Conservation (phyloP, 2,888 invertebrate genomes). For the Enchytraeus crypticus region DNA sequence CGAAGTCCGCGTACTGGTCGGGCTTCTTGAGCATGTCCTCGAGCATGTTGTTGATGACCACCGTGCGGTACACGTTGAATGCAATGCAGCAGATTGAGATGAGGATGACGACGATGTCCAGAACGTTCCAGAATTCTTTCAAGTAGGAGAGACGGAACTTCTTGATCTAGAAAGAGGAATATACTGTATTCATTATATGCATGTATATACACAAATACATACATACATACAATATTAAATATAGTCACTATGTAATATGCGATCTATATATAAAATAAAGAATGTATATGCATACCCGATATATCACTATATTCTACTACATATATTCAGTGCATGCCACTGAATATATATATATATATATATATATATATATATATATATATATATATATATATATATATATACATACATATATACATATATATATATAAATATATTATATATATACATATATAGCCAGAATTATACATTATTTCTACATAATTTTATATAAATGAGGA, state of each 20-base stretch:
- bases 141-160: slow-evolving; percentile 51
- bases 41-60: slow-evolving; percentile 47
- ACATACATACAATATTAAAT: no score
- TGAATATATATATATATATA: neutral
- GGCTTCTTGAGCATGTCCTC: slow-evolving; percentile 43
- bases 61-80: slow-evolving; percentile 52
- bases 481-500: no score
- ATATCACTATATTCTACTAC: no score
- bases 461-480: no score
- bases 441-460: no score
- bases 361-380: neutral
- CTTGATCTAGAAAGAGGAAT: slow-evolving; percentile 41
- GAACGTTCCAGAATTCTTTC: slow-evolving; percentile 58
- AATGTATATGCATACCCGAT: no score
- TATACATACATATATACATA: no score
- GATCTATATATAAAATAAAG: neutral
- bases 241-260: neutral
- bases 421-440: no score
- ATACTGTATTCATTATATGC: neutral
- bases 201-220: no score
- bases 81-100: slow-evolving; percentile 52
- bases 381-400: neutral
- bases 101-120: slow-evolving; percentile 57
- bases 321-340: neutral
- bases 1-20: slow-evolving; percentile 56